phyloP scores from a whole-genome alignment of 2,888 invertebrate species.

The Rotaria socialis region DNA sequence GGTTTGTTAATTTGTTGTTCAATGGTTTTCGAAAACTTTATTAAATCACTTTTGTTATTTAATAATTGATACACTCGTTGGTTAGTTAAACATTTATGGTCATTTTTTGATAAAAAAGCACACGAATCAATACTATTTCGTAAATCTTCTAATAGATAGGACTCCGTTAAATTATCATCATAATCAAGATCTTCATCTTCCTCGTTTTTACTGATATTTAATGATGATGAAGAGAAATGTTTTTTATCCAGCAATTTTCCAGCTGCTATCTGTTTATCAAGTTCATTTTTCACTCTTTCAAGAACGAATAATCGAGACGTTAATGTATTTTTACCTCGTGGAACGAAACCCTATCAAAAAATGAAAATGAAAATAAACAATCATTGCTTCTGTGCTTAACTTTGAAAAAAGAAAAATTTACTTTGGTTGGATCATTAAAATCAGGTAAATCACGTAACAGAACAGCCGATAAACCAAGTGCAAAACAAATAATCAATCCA shows the following conservation, averaged over 20 bases:
- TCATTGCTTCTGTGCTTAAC: too few species aligned
- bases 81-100: background rate
- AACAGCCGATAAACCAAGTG: background rate
- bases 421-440: background rate
- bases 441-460: background rate
- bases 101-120: background rate
- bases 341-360: slow-evolving; percentile 37
- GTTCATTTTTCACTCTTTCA: background rate
- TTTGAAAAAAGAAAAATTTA: background rate
- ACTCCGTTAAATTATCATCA: background rate
- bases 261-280: background rate
- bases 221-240: background rate
- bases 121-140: background rate
- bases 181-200: background rate
- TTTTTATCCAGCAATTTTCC: background rate
- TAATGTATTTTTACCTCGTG: slow-evolving; percentile 41
- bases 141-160: background rate
- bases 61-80: background rate
- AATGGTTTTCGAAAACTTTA: background rate
- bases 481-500: background rate
- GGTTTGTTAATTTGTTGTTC: background rate
- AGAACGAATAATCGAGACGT: slow-evolving; percentile 43
- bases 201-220: background rate
- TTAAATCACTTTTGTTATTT: background rate
- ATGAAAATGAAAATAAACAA: background rate